phyloP scores from a whole-genome alignment of 2,888 invertebrate genomes.

The Microplitis deprimator region DNA sequence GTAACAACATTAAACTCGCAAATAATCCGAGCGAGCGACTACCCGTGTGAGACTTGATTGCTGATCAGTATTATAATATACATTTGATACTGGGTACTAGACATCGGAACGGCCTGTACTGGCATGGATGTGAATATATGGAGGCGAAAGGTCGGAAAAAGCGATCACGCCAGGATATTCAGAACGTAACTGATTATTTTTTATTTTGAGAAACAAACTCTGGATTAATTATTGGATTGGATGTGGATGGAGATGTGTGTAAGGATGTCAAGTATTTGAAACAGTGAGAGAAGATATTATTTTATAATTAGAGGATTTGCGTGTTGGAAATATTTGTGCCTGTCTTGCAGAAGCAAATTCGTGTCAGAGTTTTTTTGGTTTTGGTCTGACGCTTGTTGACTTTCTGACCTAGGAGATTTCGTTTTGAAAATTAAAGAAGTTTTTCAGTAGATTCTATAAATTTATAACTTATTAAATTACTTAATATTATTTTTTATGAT shows the following conservation, averaged over 20 bases:
- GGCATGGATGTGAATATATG: not conserved
- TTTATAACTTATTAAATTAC: too few relatives aligned
- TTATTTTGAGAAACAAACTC: conserved; percentile 12
- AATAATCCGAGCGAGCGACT: conserved; percentile 18
- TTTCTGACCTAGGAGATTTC: not conserved
- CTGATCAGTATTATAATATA: conserved; percentile 12
- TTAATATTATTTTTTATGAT: too few relatives aligned
- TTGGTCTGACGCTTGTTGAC: not conserved
- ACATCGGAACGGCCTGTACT: too few relatives aligned
- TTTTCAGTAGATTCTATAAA: too few relatives aligned
- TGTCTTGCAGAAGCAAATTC: not conserved
- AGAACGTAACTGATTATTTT: conserved; percentile 24
- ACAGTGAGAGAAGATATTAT: not conserved
- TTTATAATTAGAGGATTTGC: conserved; percentile 20
- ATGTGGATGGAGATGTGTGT: conserved; percentile 12
- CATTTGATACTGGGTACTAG: too few relatives aligned
- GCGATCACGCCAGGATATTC: conserved; percentile 28
- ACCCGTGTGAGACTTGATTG: conserved; percentile 35
- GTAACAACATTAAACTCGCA: conserved; percentile 37
- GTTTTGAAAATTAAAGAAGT: not conserved
- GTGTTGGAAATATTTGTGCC: not conserved
- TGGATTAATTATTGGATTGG: conserved; percentile 35
- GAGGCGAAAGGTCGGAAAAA: conserved; percentile 42
- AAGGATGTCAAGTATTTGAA: not conserved
- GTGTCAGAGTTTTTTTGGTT: not conserved